phyloP scores from a whole-genome alignment of 2,888 invertebrate species.

The Nomada lathburiana region DNA sequence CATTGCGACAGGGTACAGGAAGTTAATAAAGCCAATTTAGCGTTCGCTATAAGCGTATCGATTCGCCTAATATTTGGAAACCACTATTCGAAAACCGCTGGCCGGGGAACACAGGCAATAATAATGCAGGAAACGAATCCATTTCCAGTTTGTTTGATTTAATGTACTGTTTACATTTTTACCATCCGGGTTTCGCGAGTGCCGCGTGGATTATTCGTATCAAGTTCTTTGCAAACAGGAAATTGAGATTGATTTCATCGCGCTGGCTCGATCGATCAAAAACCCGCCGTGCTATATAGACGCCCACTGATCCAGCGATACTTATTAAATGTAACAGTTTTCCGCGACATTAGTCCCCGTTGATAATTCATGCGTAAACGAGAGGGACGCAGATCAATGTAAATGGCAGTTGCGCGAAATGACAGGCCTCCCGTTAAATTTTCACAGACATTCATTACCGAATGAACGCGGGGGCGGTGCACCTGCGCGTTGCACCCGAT shows the following conservation, averaged over 20 bases:
- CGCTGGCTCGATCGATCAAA: background rate
- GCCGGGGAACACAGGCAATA: background rate
- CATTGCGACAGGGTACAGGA: constrained; percentile 65
- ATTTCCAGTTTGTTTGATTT: constrained; percentile 19
- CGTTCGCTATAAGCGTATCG: constrained; percentile 69
- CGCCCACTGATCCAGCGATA: constrained; percentile 20
- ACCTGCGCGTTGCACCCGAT: constrained; percentile 17
- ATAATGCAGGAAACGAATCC: background rate
- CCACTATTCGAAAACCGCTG: constrained; percentile 35
- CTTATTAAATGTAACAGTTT: constrained; percentile 58
- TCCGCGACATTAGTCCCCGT: constrained; percentile 38
- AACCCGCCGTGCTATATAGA: background rate
- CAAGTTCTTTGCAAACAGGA: background rate
- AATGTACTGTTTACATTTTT: constrained; percentile 12
- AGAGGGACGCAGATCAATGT: constrained; percentile 7
- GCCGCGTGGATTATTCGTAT: background rate
- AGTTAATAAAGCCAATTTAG: constrained; percentile 80
- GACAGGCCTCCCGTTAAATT: constrained; percentile 49
- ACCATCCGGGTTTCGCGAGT: background rate
- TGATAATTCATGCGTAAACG: constrained; percentile 32
- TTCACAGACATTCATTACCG: constrained; percentile 53
- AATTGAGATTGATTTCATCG: background rate
- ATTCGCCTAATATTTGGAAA: constrained; percentile 33
- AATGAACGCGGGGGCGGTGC: constrained; percentile 30
- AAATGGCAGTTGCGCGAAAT: constrained; percentile 43